Conservation (phyloP, 2,888 invertebrate species). For the Drosophila paracracens region DNA sequence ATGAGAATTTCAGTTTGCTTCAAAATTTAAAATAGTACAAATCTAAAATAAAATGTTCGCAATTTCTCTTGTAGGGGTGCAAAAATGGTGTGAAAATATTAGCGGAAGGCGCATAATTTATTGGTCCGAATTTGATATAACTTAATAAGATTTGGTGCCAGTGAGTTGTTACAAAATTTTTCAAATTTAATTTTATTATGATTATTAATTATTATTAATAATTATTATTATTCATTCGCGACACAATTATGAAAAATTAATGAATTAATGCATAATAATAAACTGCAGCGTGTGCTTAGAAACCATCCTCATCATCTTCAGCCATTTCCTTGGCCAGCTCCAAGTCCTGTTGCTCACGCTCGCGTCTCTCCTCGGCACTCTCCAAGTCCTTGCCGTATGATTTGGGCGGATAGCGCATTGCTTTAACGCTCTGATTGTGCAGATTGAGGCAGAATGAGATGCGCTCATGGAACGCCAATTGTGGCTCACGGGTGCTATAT, state of each 20-base stretch:
- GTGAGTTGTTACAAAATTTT: slow-evolving; percentile 11
- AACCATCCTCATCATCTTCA: slow-evolving; percentile 98
- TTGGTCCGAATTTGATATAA: neutral
- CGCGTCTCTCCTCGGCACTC: slow-evolving; percentile 97
- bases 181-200: slow-evolving; percentile 49
- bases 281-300: slow-evolving; percentile 82
- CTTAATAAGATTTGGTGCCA: neutral
- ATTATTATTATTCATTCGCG: slow-evolving; percentile 25
- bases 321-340: slow-evolving; percentile 99
- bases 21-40: neutral
- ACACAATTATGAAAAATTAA: slow-evolving; percentile 45
- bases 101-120: neutral
- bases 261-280: slow-evolving; percentile 28
- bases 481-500: slow-evolving; percentile 98
- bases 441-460: slow-evolving; percentile 98
- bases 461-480: slow-evolving; percentile 97
- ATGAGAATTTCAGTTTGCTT: neutral
- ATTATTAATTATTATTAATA: slow-evolving; percentile 23
- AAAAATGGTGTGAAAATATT: neutral
- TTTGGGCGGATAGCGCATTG: slow-evolving; percentile 99
- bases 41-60: neutral
- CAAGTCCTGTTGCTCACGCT: slow-evolving; percentile 98
- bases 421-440: slow-evolving; percentile 99
- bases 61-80: neutral
- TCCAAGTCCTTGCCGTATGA: slow-evolving; percentile 99